Percentiles rank a stretch among this genome's conserved stretches.
phyloP scores from a whole-genome alignment of 2,113 vertebrate genomes.

The Burhinus oedicnemus region DNA sequence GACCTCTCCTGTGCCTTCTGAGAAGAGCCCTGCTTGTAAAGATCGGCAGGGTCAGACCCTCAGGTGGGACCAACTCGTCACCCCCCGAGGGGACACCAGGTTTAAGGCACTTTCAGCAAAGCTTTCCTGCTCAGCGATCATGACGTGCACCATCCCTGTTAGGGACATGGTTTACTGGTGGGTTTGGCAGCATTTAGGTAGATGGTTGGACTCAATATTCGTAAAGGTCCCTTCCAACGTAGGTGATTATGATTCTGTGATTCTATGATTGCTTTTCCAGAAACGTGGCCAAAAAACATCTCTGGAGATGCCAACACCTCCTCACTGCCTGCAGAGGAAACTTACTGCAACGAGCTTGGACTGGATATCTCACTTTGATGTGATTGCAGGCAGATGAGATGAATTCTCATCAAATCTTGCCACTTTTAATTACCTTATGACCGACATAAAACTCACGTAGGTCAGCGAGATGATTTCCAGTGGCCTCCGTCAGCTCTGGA shows the following conservation, averaged over 20 bases:
- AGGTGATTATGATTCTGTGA: no score
- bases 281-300: neutral
- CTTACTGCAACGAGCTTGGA: accelerated
- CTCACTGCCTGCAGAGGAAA: neutral
- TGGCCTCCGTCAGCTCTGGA: neutral
- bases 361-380: accelerated
- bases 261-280: neutral
- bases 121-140: neutral
- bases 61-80: neutral
- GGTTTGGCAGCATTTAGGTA: no score
- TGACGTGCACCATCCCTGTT: no score
- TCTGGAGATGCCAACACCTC: neutral
- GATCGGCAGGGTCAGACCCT: neutral
- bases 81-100: accelerated
- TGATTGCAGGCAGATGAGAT: neutral
- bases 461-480: neutral
- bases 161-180: no score
- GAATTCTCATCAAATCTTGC: neutral
- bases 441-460: neutral
- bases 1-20: neutral
- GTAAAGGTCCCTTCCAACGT: no score
- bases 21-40: neutral
- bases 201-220: no score
- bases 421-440: neutral
- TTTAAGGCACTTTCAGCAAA: neutral